A percentile compares a stretch with the other conserved stretches of the same genome.
Evolutionary conservation across 2,797 vertebrate genomes (phyloP).

Genomic region (Aythya fuligula): DNA sequence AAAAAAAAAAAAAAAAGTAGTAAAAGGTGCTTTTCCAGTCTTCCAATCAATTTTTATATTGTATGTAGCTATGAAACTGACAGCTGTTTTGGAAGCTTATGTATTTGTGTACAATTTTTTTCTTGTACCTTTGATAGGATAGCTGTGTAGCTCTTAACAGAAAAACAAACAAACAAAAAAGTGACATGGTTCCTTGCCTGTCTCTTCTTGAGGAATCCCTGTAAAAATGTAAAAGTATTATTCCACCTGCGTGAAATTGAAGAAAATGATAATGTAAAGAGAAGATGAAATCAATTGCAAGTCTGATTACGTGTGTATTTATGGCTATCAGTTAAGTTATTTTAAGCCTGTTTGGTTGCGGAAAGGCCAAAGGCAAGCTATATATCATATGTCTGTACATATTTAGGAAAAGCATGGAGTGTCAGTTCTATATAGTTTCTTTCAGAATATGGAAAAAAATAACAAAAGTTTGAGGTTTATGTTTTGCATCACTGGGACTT

Average conservation of each 20-base stretch:
- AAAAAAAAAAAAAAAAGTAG: background rate
- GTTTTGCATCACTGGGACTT: background rate
- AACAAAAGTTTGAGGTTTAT: accelerated
- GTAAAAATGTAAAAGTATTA: background rate
- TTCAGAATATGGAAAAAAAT: background rate
- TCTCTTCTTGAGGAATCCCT: background rate
- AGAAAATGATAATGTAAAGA: background rate
- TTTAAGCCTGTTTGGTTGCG: background rate
- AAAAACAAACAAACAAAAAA: background rate
- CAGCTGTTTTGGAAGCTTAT: background rate
- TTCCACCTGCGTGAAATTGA: background rate
- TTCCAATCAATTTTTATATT: background rate
- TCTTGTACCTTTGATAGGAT: background rate
- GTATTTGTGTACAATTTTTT: background rate
- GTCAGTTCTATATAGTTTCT: background rate
- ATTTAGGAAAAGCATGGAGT: background rate
- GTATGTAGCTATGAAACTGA: background rate
- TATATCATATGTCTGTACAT: background rate
- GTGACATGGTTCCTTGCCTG: background rate
- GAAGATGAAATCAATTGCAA: background rate
- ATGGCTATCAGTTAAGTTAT: background rate
- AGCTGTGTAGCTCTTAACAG: background rate
- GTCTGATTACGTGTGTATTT: background rate
- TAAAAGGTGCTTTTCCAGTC: background rate
- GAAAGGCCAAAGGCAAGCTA: background rate